Evolutionary conservation across 1,140 invertebrate species (phyloP), one percentile per base, ranked within the genome.

Genomic region (Bombus confusus): DNA sequence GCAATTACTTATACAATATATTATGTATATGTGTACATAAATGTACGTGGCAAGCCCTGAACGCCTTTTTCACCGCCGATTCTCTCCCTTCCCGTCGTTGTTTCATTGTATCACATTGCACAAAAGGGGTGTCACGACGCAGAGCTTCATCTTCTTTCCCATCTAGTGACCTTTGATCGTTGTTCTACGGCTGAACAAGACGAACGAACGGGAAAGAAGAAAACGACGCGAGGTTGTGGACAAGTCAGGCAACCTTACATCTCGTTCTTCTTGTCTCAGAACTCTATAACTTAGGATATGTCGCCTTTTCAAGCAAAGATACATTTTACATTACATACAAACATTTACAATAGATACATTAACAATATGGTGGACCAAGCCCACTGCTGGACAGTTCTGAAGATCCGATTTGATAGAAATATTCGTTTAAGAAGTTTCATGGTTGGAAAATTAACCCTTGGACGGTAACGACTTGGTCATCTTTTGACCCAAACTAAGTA

Each of bases 321-420:
- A 94, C 93, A 95, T 94, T 94, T 93, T 94, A 94, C 91, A 94
- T 91, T 92, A 94, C 93, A 94, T 95, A 95, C 93, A 95, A 95
- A 95, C 93, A 95, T 95, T 95, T 95, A 95, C 94, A 95, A 89
- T 94, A 93, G 88, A 93, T 94, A 95, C 93, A 94, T 91, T 92
- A 89, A 92, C 87, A 87, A 74, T 90, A 90, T 87, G 66, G 81
- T 83, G 86, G 77, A 85, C 80, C 37, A 82, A 76, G 31, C 18
- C 68, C 87, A 78, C 80, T 59, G 69, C 62, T 85, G 85, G 84
- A 90, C 89, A 90, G 74, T 31, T 41, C 28, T 62, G 39, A 43
- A 74, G 22, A 39, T 87, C 59, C 79, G 69, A 69, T 12, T 47
- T 4, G 3, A 41, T 1, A 43, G 59, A 47, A 28, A 47, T n/a